phyloP scores from a whole-genome alignment of 64 coral and sea anemone species.

The Porites lutea region DNA sequence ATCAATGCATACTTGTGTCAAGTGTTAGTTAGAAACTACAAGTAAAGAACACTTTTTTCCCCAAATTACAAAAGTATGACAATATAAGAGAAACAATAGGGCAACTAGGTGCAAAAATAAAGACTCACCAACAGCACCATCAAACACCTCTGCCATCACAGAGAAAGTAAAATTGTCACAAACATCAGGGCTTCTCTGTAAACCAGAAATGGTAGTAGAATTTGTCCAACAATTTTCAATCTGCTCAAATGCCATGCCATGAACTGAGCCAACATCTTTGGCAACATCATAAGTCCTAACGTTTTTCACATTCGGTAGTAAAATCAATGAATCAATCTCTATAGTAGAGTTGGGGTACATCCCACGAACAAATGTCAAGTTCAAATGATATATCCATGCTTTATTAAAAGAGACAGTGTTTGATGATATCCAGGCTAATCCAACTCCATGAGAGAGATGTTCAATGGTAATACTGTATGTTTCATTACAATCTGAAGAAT shows the following conservation, averaged over 20 bases:
- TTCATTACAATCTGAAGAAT: neutral
- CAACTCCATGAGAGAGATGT: conserved; percentile 20
- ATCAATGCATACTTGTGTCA: no score
- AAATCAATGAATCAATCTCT: conserved; percentile 81
- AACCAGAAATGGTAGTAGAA: conserved; percentile 51
- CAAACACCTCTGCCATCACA: conserved; percentile 84
- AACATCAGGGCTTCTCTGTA: conserved; percentile 22
- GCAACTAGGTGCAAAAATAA: no score
- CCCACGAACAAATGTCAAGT: conserved; percentile 58
- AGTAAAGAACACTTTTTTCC: no score
- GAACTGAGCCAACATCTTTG: neutral
- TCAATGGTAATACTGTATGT: neutral
- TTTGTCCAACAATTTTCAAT: conserved; percentile 67
- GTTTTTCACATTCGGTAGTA: conserved; percentile 71
- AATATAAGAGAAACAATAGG: no score
- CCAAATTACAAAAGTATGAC: no score
- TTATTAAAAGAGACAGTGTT: conserved; percentile 29
- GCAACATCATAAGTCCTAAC: conserved; percentile 59
- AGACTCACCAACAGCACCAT: conserved; percentile 88
- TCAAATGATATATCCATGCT: conserved; percentile 70
- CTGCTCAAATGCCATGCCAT: conserved; percentile 36
- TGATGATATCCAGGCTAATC: conserved; percentile 67
- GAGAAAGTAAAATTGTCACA: conserved; percentile 94
- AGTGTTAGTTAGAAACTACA: no score
- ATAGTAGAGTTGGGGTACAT: conserved; percentile 47